Percentiles rank a stretch among this genome's conserved stretches.
Evolutionary conservation across 2,888 invertebrate genomes (phyloP).

Genomic region (Lochmaea capreae): DNA sequence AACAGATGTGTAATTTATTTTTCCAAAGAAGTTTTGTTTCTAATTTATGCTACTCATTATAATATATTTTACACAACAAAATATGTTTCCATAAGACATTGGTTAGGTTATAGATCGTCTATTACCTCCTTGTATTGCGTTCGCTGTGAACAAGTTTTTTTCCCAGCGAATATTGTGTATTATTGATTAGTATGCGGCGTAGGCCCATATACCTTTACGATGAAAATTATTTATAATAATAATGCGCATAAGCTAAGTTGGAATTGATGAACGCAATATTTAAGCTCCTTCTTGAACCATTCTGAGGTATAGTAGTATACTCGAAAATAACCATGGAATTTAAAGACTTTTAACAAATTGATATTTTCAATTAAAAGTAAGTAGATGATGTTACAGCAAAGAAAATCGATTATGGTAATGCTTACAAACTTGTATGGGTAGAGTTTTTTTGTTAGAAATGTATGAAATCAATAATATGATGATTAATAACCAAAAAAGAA

Average conservation of each 20-base stretch:
- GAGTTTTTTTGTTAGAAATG: background rate
- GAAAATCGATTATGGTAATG: background rate
- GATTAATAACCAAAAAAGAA: background rate
- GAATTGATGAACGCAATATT: background rate
- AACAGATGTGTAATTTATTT: too few species aligned
- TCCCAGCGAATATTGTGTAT: background rate
- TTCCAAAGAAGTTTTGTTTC: too few species aligned
- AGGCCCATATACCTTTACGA: conserved; percentile 16
- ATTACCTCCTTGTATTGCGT: background rate
- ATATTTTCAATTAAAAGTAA: background rate
- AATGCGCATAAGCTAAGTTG: conserved; percentile 15
- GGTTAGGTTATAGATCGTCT: too few species aligned
- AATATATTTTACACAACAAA: too few species aligned
- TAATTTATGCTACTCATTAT: too few species aligned
- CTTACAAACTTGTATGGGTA: background rate
- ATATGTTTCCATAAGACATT: background rate
- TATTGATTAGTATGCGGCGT: conserved; percentile 23
- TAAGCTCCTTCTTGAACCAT: background rate
- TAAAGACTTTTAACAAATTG: background rate
- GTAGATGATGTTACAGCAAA: background rate
- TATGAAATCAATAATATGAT: background rate
- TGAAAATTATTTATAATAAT: conserved; percentile 9
- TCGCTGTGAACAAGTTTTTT: background rate
- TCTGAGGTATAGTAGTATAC: background rate
- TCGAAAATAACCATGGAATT: background rate